Base-by-base conservation (phyloP, 2,888 invertebrate genomes). In the Nomada fucata region DNA sequence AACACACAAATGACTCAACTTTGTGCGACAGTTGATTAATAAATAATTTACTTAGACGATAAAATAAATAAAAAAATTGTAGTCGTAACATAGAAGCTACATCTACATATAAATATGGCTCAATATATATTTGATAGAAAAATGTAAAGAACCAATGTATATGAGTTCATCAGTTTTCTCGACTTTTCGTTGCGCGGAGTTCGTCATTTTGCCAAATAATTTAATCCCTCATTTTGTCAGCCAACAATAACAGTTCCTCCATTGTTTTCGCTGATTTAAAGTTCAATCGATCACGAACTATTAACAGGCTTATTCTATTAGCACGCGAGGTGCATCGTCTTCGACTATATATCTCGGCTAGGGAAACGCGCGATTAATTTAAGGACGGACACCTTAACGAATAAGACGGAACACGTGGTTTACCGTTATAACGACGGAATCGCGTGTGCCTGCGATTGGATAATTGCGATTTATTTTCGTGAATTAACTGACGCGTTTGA, bases 391-490 rank as follows among this genome's bases (percentile, higher is more conserved):
- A 64, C 42, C 70, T 71, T 52, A 52, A 65, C 57, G 67, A 67
- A 52, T 52, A 80, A 81, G 81, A 80, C 81, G 57, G 61, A 65
- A 57, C 60, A 64, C 50, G 76, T 82, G 60, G 74, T 55, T 69
- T 15, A 29, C 61, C 42, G 77, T 74, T 83, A 47, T 69, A 83
- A 83, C 61, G 78, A 77, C 83, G 23, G 74, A 63, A 83, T 83
- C 83, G 83, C 83, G 83, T 68, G 82, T 55, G 50, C 10, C 23
- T 55, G 23, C 20, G 67, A 53, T 61, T 57, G 60, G 75, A 77
- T 86, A 88, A 88, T 88, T 79, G 67, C 78, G 76, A 88, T 88
- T 88, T 86, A 88, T 83, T 70, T 65, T 61, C 67, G 75, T n/a
- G 79, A 83, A 83, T 82, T 85, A 86, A 86, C 83, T 61, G 77